Percentiles rank a stretch among this genome's conserved stretches.
These are phyloP conservation scores for Daubentonia madagascariensis DNA, from an alignment of 2,113 vertebrate genomes.

Conservation along the genomic window DNA sequence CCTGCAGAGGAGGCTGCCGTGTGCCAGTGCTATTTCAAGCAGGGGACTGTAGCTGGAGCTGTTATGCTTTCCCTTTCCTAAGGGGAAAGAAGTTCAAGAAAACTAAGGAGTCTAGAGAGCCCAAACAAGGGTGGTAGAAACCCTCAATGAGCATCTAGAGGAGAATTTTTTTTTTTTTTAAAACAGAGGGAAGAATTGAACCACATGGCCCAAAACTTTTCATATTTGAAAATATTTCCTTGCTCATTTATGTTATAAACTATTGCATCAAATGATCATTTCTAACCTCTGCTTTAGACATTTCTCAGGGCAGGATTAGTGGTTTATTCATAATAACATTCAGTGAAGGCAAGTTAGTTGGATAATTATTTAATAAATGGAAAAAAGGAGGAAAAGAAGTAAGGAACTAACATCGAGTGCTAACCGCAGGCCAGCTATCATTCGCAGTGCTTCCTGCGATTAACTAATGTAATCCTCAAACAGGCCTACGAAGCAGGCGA, in stretches of 20 bases:
- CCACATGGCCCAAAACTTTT: neutral
- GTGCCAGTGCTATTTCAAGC: neutral
- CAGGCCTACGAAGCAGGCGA: neutral
- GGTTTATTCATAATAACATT: neutral
- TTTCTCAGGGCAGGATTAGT: neutral
- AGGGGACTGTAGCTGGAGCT: constrained; percentile 66
- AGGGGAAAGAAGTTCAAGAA: constrained; percentile 24
- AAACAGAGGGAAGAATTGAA: neutral
- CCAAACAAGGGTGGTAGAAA: neutral
- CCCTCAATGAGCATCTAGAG: neutral
- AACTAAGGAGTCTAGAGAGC: neutral
- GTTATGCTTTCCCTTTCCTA: neutral
- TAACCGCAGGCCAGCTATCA: neutral
- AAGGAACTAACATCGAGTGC: neutral
- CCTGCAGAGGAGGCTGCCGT: neutral
- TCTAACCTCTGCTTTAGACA: neutral
- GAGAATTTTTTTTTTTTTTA: neutral
- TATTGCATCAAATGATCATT: neutral
- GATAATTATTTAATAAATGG: neutral
- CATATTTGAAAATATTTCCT: constrained; percentile 6
- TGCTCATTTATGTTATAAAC: neutral
- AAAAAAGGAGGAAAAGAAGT: neutral
- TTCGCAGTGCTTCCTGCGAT: neutral
- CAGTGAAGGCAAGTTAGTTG: neutral
- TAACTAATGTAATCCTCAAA: neutral